Conservation (phyloP, 2,797 vertebrate species). For the Malurus leucopterus region DNA sequence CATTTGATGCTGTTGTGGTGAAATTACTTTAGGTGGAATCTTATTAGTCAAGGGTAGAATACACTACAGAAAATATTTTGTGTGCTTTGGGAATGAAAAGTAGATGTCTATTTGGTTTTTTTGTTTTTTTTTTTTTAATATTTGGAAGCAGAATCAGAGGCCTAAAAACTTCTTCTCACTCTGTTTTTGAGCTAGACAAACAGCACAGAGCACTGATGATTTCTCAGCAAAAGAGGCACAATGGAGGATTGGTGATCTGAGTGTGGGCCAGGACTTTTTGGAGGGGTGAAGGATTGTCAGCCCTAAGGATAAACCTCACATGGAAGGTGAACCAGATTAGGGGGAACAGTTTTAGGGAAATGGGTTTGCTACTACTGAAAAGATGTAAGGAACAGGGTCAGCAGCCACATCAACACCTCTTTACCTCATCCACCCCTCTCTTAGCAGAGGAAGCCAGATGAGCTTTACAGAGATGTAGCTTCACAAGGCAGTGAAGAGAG, state of each 20-base stretch:
- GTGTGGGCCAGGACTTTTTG: neutral
- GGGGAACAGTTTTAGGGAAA: neutral
- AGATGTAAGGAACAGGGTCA: neutral
- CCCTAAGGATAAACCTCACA: neutral
- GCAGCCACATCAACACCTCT: neutral
- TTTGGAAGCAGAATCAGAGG: neutral
- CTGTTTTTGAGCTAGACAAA: neutral
- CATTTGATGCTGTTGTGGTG: neutral
- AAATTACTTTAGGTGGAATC: neutral
- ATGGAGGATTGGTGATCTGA: neutral
- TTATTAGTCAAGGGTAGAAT: neutral
- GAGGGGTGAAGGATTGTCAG: neutral
- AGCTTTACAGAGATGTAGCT: neutral
- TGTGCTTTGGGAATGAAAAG: neutral
- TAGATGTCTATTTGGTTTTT: neutral
- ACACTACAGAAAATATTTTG: neutral
- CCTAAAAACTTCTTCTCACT: neutral
- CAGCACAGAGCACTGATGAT: neutral
- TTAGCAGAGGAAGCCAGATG: neutral
- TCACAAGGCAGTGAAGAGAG: neutral
- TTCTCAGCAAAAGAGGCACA: neutral
- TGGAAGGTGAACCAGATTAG: neutral
- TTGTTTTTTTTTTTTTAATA: neutral
- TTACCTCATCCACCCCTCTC: accelerated
- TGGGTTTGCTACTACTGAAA: neutral